Evolutionary conservation across 37 sponge, comb jelly and placozoan genomes (phyloP), one percentile per base, ranked within the genome.

Genomic region (Spongilla lacustris): DNA sequence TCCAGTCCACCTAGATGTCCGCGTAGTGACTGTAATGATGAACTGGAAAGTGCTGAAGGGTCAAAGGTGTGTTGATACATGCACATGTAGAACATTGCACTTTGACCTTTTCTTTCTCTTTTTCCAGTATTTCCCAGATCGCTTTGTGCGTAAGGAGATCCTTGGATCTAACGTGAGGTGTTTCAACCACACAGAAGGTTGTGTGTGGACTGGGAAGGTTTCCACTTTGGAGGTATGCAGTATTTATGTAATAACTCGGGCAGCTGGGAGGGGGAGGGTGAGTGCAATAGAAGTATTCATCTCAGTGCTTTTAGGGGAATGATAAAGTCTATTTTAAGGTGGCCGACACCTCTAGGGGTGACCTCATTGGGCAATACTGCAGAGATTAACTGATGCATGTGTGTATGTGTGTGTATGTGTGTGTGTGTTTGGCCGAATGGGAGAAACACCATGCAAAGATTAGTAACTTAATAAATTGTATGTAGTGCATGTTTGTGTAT

Each of bases 51-150:
- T 71, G 79, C 73, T 82, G 81, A 68, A 76, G 80, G 83, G 77
- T 28, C 19, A 1, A 58, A 6, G 58, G 19, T 17, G 1, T 58
- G 58, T 58, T 58, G 19, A n/a, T 58, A 17, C 21, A 17, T 58
- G 58, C 11, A 1, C 12, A 6, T 58, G 14, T 6, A 1, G 19
- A 58, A 8, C 19, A 6, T 1, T 17, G 58, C 11, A 3, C 3
- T 41, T 3, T 41, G 41, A 41, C 41, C 26, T 69, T 0, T 37
- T 41, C 22, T 73, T 35, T 34, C 48, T 12, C 24, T 29, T 27
- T 69, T 32, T 32, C 1, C 75, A 93, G 94, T 89, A 70, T 24
- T 93, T 87, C 66, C 91, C 94, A 25, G 94, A 93, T 69, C 81
- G 71, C 1, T 93, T 87, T 75, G 84, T 93, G 6, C 31, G 87